A percentile compares a stretch with the other conserved stretches of the same genome.
These are phyloP conservation scores for Chlorodrepanis virens DNA, from an alignment of 2,113 vertebrate genomes.

Conservation along the genomic window DNA sequence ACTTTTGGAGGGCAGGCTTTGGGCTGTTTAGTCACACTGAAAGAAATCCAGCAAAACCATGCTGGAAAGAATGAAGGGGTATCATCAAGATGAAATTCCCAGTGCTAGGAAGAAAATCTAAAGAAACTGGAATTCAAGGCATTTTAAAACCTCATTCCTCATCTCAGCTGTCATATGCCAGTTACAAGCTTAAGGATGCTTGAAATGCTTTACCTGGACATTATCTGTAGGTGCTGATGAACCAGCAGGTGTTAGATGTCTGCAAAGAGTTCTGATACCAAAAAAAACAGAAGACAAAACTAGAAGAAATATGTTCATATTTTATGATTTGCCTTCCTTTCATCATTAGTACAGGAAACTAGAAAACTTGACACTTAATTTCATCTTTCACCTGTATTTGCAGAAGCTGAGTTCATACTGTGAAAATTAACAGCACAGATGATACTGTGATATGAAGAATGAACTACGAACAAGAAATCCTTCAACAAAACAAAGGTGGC, in stretches of 20 bases:
- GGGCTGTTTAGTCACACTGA: neutral
- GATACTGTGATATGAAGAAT: neutral
- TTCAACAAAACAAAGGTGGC: neutral
- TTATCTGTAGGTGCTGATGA: neutral
- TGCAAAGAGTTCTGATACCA: neutral
- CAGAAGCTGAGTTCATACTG: neutral
- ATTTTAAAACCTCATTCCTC: neutral
- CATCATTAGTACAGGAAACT: neutral
- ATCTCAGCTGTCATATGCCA: neutral
- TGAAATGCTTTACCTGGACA: neutral
- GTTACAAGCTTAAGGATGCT: neutral
- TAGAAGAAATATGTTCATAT: neutral
- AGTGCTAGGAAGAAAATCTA: neutral
- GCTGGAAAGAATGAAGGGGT: neutral
- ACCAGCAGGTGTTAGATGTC: neutral
- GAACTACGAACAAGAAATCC: neutral
- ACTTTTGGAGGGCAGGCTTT: neutral
- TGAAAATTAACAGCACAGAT: neutral
- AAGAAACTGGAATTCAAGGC: neutral
- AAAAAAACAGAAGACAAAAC: neutral
- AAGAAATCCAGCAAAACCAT: neutral
- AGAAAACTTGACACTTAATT: neutral
- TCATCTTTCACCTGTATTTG: neutral
- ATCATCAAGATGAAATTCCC: neutral
- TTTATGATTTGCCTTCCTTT: neutral